A percentile compares a stretch with the other conserved stretches of the same genome.
Conservation (phyloP, 2,113 vertebrate species). For the Corapipo altera region DNA sequence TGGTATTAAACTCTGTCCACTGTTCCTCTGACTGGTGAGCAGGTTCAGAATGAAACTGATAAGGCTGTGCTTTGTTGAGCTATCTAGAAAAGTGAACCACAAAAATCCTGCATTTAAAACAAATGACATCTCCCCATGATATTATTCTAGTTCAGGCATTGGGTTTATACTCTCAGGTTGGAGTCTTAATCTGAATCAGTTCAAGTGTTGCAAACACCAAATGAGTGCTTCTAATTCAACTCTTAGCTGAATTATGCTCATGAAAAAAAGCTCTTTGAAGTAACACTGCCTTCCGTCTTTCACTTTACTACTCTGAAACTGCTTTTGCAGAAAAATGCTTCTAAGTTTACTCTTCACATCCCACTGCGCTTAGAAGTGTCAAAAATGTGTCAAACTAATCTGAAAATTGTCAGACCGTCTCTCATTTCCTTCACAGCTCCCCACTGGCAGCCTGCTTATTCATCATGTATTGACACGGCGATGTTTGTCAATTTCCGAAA, state of each 20-base stretch:
- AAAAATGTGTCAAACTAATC: conserved; percentile 36
- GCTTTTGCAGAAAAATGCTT: background rate
- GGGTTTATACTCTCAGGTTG: background rate
- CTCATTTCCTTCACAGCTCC: background rate
- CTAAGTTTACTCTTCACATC: conserved; percentile 58
- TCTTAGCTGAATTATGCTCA: background rate
- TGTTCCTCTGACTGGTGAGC: background rate
- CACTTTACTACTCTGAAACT: background rate
- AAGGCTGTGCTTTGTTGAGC: background rate
- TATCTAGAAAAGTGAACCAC: background rate
- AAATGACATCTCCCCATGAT: background rate
- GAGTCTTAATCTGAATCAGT: rapidly evolving
- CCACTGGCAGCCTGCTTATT: background rate
- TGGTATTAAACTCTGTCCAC: background rate
- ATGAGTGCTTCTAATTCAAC: background rate
- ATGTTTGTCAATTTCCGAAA: background rate
- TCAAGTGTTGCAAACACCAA: background rate
- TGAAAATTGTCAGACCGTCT: conserved; percentile 32
- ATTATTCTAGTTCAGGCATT: background rate
- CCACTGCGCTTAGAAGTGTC: conserved; percentile 11
- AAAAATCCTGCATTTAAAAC: background rate
- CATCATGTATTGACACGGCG: background rate
- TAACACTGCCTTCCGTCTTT: background rate
- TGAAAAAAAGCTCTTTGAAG: background rate
- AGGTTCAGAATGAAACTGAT: background rate